A percentile compares a stretch with the other conserved stretches of the same genome.
These are phyloP conservation scores for Symphodus melops DNA, from an alignment of 2,113 vertebrate species.

Conservation along the genomic window DNA sequence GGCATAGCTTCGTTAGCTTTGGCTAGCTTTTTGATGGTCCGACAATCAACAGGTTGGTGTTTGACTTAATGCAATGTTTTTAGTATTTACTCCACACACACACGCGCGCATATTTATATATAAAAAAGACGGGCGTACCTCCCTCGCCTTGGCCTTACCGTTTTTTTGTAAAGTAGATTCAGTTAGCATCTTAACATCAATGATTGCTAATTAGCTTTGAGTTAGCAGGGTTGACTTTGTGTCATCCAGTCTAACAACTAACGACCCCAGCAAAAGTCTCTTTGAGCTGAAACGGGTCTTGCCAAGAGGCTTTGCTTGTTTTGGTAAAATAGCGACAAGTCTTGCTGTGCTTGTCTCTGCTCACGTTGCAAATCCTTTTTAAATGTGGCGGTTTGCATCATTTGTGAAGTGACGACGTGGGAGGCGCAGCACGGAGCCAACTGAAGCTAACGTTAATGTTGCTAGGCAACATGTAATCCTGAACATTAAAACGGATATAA, in stretches of 20 bases:
- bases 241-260: neutral
- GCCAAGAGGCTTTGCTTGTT: neutral
- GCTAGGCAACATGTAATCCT: conserved; percentile 54
- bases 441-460: conserved; percentile 49
- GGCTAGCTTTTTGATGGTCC: conserved; percentile 4
- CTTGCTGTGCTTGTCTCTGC: neutral
- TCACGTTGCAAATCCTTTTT: conserved; percentile 29
- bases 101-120: neutral
- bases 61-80: neutral
- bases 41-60: conserved; percentile 72
- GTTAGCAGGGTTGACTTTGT: conserved; percentile 39
- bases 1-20: conserved; percentile 4
- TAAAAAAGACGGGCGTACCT: fast-evolving
- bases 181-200: neutral
- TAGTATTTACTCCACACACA: neutral
- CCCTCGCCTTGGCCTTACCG: neutral
- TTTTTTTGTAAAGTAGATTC: neutral
- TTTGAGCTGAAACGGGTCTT: neutral
- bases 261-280: neutral
- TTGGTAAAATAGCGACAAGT: neutral
- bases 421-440: conserved; percentile 60
- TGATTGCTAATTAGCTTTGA: conserved; percentile 47
- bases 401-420: conserved; percentile 66
- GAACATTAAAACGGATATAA: no score
- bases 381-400: conserved; percentile 71